phyloP scores from a whole-genome alignment of 2,888 invertebrate species.

The Watsonalla binaria region DNA sequence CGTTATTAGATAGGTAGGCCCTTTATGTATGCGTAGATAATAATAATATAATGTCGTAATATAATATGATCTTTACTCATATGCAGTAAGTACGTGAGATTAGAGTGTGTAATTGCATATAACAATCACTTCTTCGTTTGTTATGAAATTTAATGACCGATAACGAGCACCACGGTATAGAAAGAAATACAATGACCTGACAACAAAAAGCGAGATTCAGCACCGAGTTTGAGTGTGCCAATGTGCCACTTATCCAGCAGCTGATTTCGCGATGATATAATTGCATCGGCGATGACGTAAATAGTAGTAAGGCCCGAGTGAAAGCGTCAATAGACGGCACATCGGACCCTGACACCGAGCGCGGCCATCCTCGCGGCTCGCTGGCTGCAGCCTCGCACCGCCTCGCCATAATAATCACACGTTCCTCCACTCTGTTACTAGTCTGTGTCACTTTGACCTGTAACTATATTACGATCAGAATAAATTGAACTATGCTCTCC shows the following conservation, averaged over 20 bases:
- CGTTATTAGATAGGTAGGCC: background rate
- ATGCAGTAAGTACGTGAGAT: constrained; percentile 6
- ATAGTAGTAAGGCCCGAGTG: constrained; percentile 56
- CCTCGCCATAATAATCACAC: too few species aligned
- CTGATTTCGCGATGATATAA: constrained; percentile 68
- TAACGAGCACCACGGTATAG: constrained; percentile 26
- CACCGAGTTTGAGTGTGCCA: constrained; percentile 34
- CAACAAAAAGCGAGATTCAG: constrained; percentile 29
- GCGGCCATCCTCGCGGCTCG: constrained; percentile 17
- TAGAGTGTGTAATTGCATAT: constrained; percentile 14
- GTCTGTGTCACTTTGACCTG: background rate
- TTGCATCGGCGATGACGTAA: constrained; percentile 60
- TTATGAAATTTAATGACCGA: constrained; percentile 20
- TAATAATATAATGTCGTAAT: background rate
- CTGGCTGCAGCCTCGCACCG: background rate
- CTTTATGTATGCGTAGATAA: background rate
- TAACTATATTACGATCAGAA: too few species aligned
- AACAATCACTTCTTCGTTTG: constrained; percentile 24
- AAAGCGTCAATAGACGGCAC: constrained; percentile 56
- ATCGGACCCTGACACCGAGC: constrained; percentile 44
- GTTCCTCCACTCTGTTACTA: background rate
- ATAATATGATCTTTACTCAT: background rate
- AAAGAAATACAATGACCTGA: constrained; percentile 29
- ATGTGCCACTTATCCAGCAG: constrained; percentile 51
- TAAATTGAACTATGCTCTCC: too few species aligned